phyloP scores from a whole-genome alignment of 2,888 invertebrate species.

The Pandemis cinnamomeana region DNA sequence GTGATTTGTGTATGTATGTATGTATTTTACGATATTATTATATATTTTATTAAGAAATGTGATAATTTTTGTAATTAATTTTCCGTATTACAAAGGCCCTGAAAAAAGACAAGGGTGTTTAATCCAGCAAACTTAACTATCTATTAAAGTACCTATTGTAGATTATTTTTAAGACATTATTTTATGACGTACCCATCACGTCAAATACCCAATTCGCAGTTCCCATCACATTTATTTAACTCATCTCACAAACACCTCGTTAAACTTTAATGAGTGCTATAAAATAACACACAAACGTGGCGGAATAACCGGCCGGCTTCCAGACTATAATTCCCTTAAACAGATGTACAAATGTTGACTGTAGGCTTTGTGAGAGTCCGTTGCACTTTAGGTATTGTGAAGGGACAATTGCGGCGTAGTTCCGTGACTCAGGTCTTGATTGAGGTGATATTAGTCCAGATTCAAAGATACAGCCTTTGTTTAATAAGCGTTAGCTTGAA shows the following conservation, averaged over 20 bases:
- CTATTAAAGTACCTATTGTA: no score
- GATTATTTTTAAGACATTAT: no score
- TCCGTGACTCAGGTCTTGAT: slow-evolving; percentile 27
- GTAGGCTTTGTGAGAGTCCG: slow-evolving; percentile 30
- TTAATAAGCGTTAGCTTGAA: slow-evolving; percentile 7
- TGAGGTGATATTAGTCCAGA: slow-evolving; percentile 23
- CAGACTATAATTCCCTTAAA: slow-evolving; percentile 27
- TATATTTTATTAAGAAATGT: no score
- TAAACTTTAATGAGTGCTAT: background rate
- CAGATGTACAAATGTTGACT: slow-evolving; percentile 29
- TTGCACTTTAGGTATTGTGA: slow-evolving; percentile 29
- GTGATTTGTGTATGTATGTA: no score
- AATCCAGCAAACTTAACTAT: no score
- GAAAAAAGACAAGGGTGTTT: no score
- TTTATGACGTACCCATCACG: no score
- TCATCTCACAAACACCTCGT: background rate
- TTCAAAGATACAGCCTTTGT: slow-evolving; percentile 17
- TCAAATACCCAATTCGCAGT: background rate
- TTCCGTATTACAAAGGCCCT: no score
- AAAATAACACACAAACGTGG: slow-evolving; percentile 8
- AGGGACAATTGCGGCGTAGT: slow-evolving; percentile 15
- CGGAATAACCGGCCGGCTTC: slow-evolving; percentile 4
- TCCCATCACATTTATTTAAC: background rate
- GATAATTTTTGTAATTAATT: no score
- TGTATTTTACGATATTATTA: no score